Conservation (phyloP, 2,113 vertebrate genomes). For the Tinamus guttatus region DNA sequence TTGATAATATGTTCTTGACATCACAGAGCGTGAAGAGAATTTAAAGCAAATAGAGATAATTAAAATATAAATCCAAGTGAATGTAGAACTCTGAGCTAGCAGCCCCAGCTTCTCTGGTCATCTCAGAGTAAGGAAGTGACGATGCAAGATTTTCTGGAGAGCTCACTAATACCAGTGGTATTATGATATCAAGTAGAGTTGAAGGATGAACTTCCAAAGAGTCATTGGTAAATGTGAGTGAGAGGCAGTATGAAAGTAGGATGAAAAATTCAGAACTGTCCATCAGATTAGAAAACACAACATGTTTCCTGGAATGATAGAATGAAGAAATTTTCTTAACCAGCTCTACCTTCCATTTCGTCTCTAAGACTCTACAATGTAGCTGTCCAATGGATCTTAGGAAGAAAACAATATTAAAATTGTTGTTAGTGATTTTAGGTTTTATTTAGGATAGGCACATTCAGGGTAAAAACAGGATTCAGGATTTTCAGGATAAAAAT, state of each 20-base stretch:
- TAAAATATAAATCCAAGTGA: not conserved
- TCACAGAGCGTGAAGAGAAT: conserved; percentile 10
- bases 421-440: not conserved
- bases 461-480: not conserved
- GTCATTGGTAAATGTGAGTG: not conserved
- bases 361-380: not conserved
- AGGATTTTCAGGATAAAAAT: not conserved
- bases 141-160: conserved; percentile 7
- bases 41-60: not conserved
- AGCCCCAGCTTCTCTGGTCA: not conserved
- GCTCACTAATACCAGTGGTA: conserved; percentile 46
- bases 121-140: not conserved
- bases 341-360: not conserved
- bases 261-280: not conserved
- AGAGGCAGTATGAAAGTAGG: not conserved
- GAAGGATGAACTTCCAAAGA: not conserved
- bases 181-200: conserved; percentile 16
- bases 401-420: not conserved
- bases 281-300: not conserved
- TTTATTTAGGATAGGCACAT: not conserved
- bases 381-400: not conserved
- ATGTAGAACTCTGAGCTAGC: not conserved
- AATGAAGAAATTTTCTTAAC: not conserved
- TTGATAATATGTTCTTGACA: conserved; percentile 45
- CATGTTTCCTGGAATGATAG: not conserved